Evolutionary conservation across 2,113 vertebrate genomes (phyloP), one percentile per base, ranked within the genome.

Genomic region (Hiodon tergisus): DNA sequence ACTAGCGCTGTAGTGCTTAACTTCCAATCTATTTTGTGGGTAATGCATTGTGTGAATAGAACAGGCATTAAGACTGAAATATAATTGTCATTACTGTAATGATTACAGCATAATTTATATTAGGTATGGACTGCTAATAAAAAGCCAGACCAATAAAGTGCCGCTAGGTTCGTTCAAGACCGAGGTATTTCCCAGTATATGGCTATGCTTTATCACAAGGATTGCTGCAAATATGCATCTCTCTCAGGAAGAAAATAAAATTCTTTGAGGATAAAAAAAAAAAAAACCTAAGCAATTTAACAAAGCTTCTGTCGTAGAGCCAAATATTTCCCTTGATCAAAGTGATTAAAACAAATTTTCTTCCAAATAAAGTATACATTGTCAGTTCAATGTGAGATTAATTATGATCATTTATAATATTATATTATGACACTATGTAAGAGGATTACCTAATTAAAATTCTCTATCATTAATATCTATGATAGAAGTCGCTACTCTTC

Each of bases 11-110:
- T 51, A 61, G 46, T 71, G 16, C 31, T 58, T 31, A 58, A 17
- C 31, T 54, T 13, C 54, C 53, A 71, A n/a, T 61, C 60, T n/a
- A 71, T 71, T 59, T 67, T 11, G 3, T 58, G 31, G 17, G 16
- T 59, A 50, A 72, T 48, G 14, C 1, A 46, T 58, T 5, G 14
- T 67, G 74, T 16, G 66, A 77, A 78, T 84, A 81, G 80, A 85
- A 85, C 82, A 78, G 84, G 78, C 80, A 83, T 82, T 85, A 77
- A 78, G 82, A 81, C 80, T 81, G 67, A 47, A 74, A 76, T 79
- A 79, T 82, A 84, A 85, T 85, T 85, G 81, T 87, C 82, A 88
- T 87, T 86, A 87, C 81, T 76, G 83, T 79, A 82, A 85, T 86
- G 83, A 82, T 86, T 55, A 83, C 76, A 76, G 79, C 83, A 79